Percentiles rank a stretch among this genome's conserved stretches.
These are phyloP conservation scores for Narcine bancroftii DNA, from an alignment of 2,113 vertebrate genomes.

Conservation along the genomic window DNA sequence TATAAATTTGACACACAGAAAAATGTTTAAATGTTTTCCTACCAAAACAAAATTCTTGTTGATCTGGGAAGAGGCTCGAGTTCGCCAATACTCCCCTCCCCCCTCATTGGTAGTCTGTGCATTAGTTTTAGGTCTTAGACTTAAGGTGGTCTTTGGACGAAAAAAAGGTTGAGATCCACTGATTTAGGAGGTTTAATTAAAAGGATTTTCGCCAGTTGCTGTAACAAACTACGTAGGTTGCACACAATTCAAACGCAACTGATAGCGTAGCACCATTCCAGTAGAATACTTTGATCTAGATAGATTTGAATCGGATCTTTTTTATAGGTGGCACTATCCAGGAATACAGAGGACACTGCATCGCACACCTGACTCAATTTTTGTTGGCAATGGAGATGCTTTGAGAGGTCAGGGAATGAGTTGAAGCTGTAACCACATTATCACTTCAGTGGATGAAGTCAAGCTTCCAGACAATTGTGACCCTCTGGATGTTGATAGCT, in stretches of 20 bases:
- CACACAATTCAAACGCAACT: not conserved
- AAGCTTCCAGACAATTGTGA: not conserved
- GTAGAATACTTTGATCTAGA: not conserved
- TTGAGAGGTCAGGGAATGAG: not conserved
- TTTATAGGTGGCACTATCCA: not conserved
- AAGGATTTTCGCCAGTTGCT: not conserved
- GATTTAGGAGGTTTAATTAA: not conserved
- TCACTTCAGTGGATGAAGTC: not conserved
- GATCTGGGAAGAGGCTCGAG: too few relatives aligned
- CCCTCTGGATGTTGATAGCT: not conserved
- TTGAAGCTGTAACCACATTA: not conserved
- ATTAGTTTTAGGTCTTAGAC: too few relatives aligned
- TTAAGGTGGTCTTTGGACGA: too few relatives aligned
- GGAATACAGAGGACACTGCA: not conserved
- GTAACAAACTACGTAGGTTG: not conserved
- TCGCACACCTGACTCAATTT: not conserved
- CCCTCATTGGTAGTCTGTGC: too few relatives aligned
- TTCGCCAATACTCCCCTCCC: too few relatives aligned
- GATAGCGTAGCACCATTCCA: not conserved
- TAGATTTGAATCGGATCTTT: not conserved
- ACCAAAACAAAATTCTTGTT: too few relatives aligned
- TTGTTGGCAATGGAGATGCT: not conserved
- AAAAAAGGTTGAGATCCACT: too few relatives aligned
- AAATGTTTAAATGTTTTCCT: too few relatives aligned
- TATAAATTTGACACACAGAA: too few relatives aligned